phyloP scores from a whole-genome alignment of 2,888 invertebrate species.

The Congeria kusceri region DNA sequence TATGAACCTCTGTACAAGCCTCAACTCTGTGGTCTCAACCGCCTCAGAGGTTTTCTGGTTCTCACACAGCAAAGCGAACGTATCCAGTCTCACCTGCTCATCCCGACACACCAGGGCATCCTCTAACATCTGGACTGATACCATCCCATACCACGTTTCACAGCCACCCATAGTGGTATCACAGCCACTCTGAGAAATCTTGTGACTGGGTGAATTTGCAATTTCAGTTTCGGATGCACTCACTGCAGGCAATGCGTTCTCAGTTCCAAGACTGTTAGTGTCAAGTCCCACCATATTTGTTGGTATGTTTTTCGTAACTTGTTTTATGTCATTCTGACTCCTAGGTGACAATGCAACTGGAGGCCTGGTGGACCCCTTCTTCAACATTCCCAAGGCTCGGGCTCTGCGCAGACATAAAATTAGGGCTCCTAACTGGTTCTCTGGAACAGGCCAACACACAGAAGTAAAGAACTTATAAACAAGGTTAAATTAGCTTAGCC shows the following conservation, averaged over 20 bases:
- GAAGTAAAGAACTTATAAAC: no score
- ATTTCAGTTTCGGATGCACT: neutral
- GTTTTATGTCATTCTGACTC: neutral
- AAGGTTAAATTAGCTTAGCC: no score
- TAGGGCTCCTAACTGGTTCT: constrained; percentile 73
- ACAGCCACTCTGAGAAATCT: neutral
- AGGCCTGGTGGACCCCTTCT: constrained; percentile 20
- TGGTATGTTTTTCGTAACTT: neutral
- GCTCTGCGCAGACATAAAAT: constrained; percentile 81
- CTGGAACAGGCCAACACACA: constrained; percentile 1
- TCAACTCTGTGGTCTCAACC: constrained; percentile 88
- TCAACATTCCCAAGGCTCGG: constrained; percentile 74
- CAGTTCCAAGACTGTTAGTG: no score
- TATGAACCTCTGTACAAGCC: constrained; percentile 88
- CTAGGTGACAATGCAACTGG: neutral
- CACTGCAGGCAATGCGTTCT: neutral
- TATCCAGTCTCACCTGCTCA: constrained; percentile 90
- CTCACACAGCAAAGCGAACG: constrained; percentile 90
- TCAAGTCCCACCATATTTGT: neutral
- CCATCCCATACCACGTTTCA: constrained; percentile 87
- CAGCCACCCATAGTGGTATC: constrained; percentile 11
- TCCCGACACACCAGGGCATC: constrained; percentile 88
- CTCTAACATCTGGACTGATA: constrained; percentile 87
- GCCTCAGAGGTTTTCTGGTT: constrained; percentile 90
- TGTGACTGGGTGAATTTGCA: neutral